A percentile compares a stretch with the other conserved stretches of the same genome.
phyloP scores from a whole-genome alignment of 2,113 vertebrate genomes.

The Cettia cetti region DNA sequence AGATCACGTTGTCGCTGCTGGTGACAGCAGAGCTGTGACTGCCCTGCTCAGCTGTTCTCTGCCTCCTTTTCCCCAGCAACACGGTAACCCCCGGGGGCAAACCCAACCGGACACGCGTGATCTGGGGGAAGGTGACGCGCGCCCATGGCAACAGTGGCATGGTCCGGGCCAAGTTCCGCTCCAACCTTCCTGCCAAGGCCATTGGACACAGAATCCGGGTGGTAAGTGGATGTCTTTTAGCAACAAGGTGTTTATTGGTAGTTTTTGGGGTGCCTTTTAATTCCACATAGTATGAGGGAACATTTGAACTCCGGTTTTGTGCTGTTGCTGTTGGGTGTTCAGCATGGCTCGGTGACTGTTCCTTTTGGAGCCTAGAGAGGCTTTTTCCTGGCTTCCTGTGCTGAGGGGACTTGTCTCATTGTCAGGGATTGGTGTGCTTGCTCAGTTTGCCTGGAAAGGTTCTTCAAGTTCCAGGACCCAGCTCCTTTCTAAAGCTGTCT shows the following conservation, averaged over 20 bases:
- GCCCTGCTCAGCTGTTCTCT: background rate
- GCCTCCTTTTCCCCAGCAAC: slow-evolving; percentile 74
- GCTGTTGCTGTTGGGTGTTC: background rate
- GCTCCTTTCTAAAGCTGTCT: background rate
- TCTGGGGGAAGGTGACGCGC: slow-evolving; percentile 96
- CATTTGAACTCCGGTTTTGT: background rate
- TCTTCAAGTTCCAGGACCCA: background rate
- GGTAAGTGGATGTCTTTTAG: slow-evolving; percentile 73
- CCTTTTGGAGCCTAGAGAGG: background rate
- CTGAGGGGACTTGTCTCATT: background rate
- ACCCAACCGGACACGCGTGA: slow-evolving; percentile 96
- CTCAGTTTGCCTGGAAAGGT: background rate
- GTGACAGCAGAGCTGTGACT: background rate
- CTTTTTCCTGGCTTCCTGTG: background rate
- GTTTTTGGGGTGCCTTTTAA: background rate
- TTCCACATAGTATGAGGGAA: background rate
- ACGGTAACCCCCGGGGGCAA: slow-evolving; percentile 94
- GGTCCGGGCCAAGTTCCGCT: slow-evolving; percentile 96
- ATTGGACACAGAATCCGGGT: slow-evolving; percentile 96
- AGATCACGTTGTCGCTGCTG: background rate
- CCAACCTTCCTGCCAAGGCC: slow-evolving; percentile 95
- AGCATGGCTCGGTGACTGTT: rapidly evolving
- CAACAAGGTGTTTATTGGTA: background rate
- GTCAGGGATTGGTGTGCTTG: background rate
- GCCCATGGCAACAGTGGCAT: slow-evolving; percentile 97